Base-by-base conservation (phyloP, 2,888 invertebrate genomes). In the Platycnemis pennipes region DNA sequence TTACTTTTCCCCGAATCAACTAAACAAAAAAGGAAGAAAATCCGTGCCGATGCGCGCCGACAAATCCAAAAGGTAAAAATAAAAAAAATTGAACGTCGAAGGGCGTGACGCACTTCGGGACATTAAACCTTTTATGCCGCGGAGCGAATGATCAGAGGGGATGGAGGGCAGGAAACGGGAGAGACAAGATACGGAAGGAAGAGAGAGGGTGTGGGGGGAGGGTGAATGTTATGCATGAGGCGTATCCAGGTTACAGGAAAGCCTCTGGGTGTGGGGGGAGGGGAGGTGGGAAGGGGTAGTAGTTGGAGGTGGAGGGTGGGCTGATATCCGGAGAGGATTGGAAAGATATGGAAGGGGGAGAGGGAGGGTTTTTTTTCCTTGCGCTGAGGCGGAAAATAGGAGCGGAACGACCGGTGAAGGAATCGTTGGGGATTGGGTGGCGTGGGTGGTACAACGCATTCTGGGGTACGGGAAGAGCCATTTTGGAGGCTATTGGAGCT, bases 21-120 rank as follows among this genome's bases (percentile, higher is more conserved):
- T 42, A 42, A 37, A 85, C 37, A 16, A 16, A 16, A 19, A 42
- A n/a, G n/a, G n/a, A n/a, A n/a, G n/a, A n/a, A n/a, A n/a, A n/a
- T n/a, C n/a, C n/a, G n/a, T n/a, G n/a, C n/a, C 85, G 85, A 85
- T 85, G 13, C 85, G 85, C 85, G 3, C 42, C 85, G 85, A 85
- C 85, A 42, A 85, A 42, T 37, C 22, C 77, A n/a, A n/a, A n/a
- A n/a, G n/a, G n/a, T 8, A 37, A 37, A 56, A 56, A 37, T 37
- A 19, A 85, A 85, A 85, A 85, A 16, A 85, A 85, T 37, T 16
- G 85, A 85, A 37, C 16, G 85, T 26, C 16, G 42, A 22, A 4
- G 85, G 26, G 37, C 85, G 42, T 85, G 22, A 42, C 85, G 42
- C 42, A 85, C 11, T 37, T 85, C 85, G 85, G 85, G 85, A 85